phyloP scores from a whole-genome alignment of 2,888 invertebrate genomes.

The Drosophila neotestacea region DNA sequence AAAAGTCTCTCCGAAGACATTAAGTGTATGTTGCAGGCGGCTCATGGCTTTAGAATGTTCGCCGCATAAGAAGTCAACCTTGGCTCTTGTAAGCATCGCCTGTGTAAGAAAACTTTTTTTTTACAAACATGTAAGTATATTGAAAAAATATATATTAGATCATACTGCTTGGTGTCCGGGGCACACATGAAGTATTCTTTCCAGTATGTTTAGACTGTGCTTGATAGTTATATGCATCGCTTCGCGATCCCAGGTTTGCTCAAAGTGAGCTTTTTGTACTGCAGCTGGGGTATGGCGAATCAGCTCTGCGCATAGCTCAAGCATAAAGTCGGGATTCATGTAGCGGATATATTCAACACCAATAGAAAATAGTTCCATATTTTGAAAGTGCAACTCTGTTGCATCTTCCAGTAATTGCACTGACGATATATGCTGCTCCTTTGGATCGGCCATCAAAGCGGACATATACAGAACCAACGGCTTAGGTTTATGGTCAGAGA shows the following conservation, averaged over 20 bases:
- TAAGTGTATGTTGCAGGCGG: constrained; percentile 90
- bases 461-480: constrained; percentile 90
- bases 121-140: not conserved
- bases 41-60: constrained; percentile 90
- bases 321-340: constrained; percentile 94
- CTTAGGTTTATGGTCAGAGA: constrained; percentile 87
- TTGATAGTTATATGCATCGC: constrained; percentile 86
- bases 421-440: constrained; percentile 86
- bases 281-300: constrained; percentile 90
- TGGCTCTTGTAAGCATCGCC: constrained; percentile 90
- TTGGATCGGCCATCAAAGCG: constrained; percentile 86
- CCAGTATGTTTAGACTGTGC: constrained; percentile 89
- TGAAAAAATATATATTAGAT: not conserved
- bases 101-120: constrained; percentile 82
- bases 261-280: constrained; percentile 82
- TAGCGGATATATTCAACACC: constrained; percentile 90
- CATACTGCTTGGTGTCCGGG: constrained; percentile 88
- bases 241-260: constrained; percentile 84
- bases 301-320: constrained; percentile 92
- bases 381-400: constrained; percentile 86
- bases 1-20: constrained; percentile 91
- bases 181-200: constrained; percentile 91
- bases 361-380: constrained; percentile 87
- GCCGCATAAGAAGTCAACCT: constrained; percentile 92
- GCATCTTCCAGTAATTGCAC: constrained; percentile 88